phyloP scores from a whole-genome alignment of 2,113 vertebrate genomes.

The Sigmodon hispidus region DNA sequence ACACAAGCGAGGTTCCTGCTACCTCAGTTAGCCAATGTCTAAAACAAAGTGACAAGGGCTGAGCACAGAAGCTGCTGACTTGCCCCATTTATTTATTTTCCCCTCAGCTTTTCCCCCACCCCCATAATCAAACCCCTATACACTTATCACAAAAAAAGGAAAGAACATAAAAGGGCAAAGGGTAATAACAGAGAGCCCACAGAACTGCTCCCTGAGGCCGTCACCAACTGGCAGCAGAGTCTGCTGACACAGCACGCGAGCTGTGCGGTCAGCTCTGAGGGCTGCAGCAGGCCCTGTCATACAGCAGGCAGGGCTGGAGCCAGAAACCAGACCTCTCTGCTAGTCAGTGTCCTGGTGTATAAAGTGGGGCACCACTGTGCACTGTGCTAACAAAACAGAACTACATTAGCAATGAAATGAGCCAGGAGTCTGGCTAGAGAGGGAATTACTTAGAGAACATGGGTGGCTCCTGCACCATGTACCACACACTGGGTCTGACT shows the following conservation, averaged over 20 bases:
- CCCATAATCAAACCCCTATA: slow-evolving; percentile 25
- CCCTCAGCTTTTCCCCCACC: not conserved
- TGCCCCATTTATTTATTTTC: not conserved
- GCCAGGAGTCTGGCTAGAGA: not conserved
- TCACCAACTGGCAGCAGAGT: not conserved
- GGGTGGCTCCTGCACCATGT: fast-evolving
- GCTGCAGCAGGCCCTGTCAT: not conserved
- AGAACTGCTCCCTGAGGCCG: not conserved
- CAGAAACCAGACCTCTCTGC: not conserved
- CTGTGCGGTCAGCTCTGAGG: fast-evolving
- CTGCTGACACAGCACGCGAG: not conserved
- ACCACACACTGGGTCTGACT: not conserved
- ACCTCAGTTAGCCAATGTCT: fast-evolving
- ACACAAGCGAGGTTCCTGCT: not conserved
- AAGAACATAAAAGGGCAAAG: slow-evolving; percentile 52
- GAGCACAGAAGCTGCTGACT: not conserved
- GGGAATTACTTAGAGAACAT: fast-evolving
- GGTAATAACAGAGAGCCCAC: slow-evolving; percentile 45
- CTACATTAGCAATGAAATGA: not conserved
- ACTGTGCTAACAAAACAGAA: not conserved
- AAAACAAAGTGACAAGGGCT: not conserved
- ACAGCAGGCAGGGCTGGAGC: too few relatives aligned
- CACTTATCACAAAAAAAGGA: not conserved
- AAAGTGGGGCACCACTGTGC: too few relatives aligned
- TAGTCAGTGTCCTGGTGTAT: slow-evolving; percentile 31